Evolutionary conservation across 1,140 invertebrate genomes (phyloP), one percentile per base, ranked within the genome.

Genomic region (Hylyphantes graminicola): DNA sequence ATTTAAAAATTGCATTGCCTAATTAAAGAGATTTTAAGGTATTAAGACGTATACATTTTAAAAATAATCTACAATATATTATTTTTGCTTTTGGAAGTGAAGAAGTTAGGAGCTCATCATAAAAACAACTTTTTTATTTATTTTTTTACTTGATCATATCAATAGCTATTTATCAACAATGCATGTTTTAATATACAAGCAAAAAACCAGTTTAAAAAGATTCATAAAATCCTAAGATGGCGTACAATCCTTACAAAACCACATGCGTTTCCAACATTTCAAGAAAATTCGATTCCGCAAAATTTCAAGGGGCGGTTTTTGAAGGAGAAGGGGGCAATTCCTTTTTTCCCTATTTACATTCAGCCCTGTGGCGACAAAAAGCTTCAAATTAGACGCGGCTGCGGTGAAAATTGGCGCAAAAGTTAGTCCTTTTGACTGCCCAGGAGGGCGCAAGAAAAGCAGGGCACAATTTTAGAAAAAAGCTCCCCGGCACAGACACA

Each of bases 371-470:
- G 80, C 80, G 80, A 83, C 80, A 83, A 83, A 35, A 83, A 74
- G 80, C 70, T 53, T 57, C 80, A 83, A 83, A 83, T 83, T 83
- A 83, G 80, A 72, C 80, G 80, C 70, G 59, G 80, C 70, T 63
- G 80, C 61, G 80, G 80, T 59, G 80, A 82, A 82, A 82, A 82
- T 82, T 82, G 80, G 80, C 57, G 80, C 80, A 83, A 75, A 72
- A 83, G 80, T 83, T 83, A 83, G 80, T 83, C 80, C 68, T 74
- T 78, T 83, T 75, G 53, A 67, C 80, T 83, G 80, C 80, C 80
- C 72, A 65, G 67, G 80, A 72, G 80, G 21, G 75, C 59, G 57
- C 55, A 21, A 70, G 12, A n/a, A 72, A 57, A 73, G 79, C 68
- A 63, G 67, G 19, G 17, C 63, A 21, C 70, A 74, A 74, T 75